A percentile compares a stretch with the other conserved stretches of the same genome.
Evolutionary conservation across 2,797 vertebrate genomes (phyloP).

Genomic region (Anguilla marmorata): DNA sequence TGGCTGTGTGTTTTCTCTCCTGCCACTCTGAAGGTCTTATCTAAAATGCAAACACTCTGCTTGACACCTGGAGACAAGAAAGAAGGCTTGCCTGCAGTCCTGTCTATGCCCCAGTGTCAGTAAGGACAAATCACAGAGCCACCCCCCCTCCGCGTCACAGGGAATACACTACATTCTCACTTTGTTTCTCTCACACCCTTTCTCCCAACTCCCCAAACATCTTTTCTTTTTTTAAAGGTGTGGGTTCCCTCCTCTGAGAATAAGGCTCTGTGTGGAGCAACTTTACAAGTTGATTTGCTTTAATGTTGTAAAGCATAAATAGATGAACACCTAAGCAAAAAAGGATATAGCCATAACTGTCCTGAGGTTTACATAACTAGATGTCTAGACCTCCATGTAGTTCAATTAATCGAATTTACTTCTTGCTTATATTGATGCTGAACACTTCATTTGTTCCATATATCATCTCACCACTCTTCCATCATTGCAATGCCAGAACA

Average conservation of each 20-base stretch:
- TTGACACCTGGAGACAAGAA: background rate
- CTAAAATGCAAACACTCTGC: background rate
- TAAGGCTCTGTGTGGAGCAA: background rate
- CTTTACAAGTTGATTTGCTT: background rate
- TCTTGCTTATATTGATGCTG: background rate
- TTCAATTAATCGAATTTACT: constrained; percentile 27
- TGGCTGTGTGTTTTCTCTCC: background rate
- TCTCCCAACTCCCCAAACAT: background rate
- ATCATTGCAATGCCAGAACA: background rate
- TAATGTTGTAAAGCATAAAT: background rate
- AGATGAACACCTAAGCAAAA: background rate
- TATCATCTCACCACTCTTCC: background rate
- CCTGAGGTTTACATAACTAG: background rate
- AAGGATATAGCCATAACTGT: background rate
- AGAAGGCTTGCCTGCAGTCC: background rate
- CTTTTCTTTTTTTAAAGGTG: background rate
- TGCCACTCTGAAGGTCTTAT: background rate
- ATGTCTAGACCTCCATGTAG: background rate
- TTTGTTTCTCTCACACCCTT: background rate
- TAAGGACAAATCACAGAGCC: background rate
- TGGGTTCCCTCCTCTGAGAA: background rate
- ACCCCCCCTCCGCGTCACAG: background rate
- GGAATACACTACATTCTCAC: background rate
- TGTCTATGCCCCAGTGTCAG: background rate
- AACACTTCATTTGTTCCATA: background rate